Base-by-base conservation (phyloP, 2,113 vertebrate genomes). In the Anhinga rufa region DNA sequence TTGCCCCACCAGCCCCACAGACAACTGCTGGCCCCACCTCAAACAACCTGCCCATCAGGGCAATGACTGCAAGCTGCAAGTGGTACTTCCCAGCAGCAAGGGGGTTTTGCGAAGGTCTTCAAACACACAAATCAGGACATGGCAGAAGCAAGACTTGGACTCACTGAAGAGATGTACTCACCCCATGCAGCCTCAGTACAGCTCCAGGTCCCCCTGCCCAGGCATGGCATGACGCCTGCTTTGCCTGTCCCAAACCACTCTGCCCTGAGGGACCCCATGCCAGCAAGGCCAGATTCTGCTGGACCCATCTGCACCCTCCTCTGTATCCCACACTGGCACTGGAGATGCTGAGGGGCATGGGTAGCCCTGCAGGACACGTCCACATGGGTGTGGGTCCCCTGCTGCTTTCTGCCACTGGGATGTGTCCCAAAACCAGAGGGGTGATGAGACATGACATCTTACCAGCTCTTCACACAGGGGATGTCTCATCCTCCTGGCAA, bases 381-480 rank as follows among this genome's bases (percentile, higher is more conserved):
- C 14, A 52, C n/a, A 9, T 11, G 22, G 15, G 6, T 49, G 40
- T 0, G 0, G 12, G 48, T 55, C 28, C 28, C 40, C 28, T 2
- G 1, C 11, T 1, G 1, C 38, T 24, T 38, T 36, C n/a, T 82
- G 70, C 28, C 21, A 9, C 14, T 29, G 15, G 54, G 25, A 48
- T 0, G 1, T 14, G 29, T 62, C 16, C 49, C 6, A 26, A 42
- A 66, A 61, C 31, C 7, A 4, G 52, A 29, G 61, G 32, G 16
- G 48, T 62, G 49, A 36, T 62, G 61, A 34, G 28, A 29, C 52
- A 42, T 3, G 2, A 10, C 51, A 12, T 90, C 97, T 90, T 96
- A 98, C 98, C 98, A 98, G 80, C 46, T 98, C 97, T 89, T 98
- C 98, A 92, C 98, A 98, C 28, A 98, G 68, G 13, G 72, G 58